phyloP scores from a whole-genome alignment of 2,888 invertebrate species.

The Heliconius charithonia region DNA sequence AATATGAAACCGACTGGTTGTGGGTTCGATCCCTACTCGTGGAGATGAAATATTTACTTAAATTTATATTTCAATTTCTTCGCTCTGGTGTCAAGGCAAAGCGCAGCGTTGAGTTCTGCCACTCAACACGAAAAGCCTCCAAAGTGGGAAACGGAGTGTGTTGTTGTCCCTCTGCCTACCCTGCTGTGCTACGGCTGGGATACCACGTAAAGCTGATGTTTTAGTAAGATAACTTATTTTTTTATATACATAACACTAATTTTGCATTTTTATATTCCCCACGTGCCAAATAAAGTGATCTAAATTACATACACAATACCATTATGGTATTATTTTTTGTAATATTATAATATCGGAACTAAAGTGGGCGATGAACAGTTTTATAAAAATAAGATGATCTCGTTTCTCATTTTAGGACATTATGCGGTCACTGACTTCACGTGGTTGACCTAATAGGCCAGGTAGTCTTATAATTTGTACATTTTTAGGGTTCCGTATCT shows the following conservation, averaged over 20 bases:
- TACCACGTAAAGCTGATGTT: too few relatives aligned
- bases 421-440: slow-evolving; percentile 55
- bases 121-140: too few relatives aligned
- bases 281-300: background rate
- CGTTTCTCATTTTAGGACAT: slow-evolving; percentile 52
- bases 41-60: too few relatives aligned
- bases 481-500: background rate
- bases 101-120: too few relatives aligned
- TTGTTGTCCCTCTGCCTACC: too few relatives aligned
- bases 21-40: too few relatives aligned
- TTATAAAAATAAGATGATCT: slow-evolving; percentile 49
- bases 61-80: too few relatives aligned
- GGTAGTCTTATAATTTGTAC: background rate
- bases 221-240: too few relatives aligned
- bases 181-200: too few relatives aligned
- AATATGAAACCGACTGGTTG: too few relatives aligned
- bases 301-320: background rate
- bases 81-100: too few relatives aligned
- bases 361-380: slow-evolving; percentile 47
- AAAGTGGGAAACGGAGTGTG: too few relatives aligned
- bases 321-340: background rate
- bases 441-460: slow-evolving; percentile 30
- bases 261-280: background rate
- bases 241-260: background rate
- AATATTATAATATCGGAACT: slow-evolving; percentile 36